phyloP scores from a whole-genome alignment of 2,113 vertebrate species.

The Entomyzon cyanotis region DNA sequence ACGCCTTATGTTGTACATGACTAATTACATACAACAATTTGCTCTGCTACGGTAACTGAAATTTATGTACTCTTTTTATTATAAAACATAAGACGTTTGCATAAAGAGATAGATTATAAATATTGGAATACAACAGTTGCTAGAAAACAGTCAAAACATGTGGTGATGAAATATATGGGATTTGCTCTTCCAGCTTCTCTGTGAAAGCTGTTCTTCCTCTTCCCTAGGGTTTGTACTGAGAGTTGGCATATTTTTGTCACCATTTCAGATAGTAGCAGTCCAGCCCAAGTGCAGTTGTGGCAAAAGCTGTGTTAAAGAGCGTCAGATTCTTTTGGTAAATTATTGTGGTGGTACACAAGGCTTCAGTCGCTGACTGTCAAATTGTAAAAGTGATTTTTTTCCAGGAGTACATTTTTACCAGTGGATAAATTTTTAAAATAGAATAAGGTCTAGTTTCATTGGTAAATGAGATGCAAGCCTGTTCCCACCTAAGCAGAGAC shows the following conservation, averaged over 20 bases:
- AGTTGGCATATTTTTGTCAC: background rate
- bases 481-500: background rate
- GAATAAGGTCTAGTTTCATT: background rate
- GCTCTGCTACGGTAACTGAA: constrained; percentile 46
- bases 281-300: background rate
- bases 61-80: constrained; percentile 68
- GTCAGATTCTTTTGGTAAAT: background rate
- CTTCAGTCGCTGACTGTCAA: background rate
- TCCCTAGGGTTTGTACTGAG: background rate
- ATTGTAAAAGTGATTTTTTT: background rate
- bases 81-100: constrained; percentile 64
- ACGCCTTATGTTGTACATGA: constrained; percentile 63
- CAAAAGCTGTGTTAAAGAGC: background rate
- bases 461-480: background rate
- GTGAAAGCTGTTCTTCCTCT: background rate
- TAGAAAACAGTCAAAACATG: constrained; percentile 52
- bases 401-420: background rate
- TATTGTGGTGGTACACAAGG: background rate
- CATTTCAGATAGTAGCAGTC: background rate
- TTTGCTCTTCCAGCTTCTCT: background rate
- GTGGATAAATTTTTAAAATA: background rate
- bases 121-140: constrained; percentile 52
- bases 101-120: constrained; percentile 60
- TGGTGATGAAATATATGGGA: background rate
- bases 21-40: constrained; percentile 67